A percentile compares a stretch with the other conserved stretches of the same genome.
Conservation (phyloP, 2,888 invertebrate genomes). For the Orthosia incerta region DNA sequence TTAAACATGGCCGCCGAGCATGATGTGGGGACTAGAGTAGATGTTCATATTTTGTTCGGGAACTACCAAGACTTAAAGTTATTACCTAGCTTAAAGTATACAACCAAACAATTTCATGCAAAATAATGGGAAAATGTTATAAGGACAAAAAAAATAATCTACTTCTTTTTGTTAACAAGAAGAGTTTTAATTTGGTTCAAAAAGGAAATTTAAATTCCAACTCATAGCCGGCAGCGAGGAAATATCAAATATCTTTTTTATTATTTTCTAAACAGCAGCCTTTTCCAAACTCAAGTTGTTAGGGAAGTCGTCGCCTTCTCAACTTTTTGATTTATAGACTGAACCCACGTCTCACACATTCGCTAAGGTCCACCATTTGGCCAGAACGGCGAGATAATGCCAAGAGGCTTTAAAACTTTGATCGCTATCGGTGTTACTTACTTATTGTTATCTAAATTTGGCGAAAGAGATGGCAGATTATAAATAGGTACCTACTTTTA, state of each 20-base stretch:
- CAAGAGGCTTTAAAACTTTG: slow-evolving; percentile 67
- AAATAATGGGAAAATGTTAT: slow-evolving; percentile 29
- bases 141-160: slow-evolving; percentile 2
- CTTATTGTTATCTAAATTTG: slow-evolving; percentile 46
- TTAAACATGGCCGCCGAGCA: slow-evolving; percentile 60
- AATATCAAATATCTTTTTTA: slow-evolving; percentile 47
- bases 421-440: slow-evolving; percentile 62
- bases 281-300: slow-evolving; percentile 73
- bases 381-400: slow-evolving; percentile 75
- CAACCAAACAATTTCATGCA: slow-evolving; percentile 28
- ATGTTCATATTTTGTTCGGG: slow-evolving; percentile 38
- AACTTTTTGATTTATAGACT: slow-evolving; percentile 80
- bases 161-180: slow-evolving; percentile 14
- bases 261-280: slow-evolving; percentile 72
- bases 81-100: slow-evolving; percentile 24
- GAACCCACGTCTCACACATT: slow-evolving; percentile 72
- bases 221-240: slow-evolving; percentile 47
- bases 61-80: slow-evolving; percentile 30
- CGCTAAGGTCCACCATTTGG: slow-evolving; percentile 75
- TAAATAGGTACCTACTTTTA: background rate
- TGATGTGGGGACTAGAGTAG: slow-evolving; percentile 49
- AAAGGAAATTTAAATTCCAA: slow-evolving; percentile 56
- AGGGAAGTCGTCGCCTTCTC: slow-evolving; percentile 73
- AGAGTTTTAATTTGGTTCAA: slow-evolving; percentile 32
- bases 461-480: slow-evolving; percentile 18